Conservation (phyloP, 2,888 invertebrate genomes). For the Biston stratarius region DNA sequence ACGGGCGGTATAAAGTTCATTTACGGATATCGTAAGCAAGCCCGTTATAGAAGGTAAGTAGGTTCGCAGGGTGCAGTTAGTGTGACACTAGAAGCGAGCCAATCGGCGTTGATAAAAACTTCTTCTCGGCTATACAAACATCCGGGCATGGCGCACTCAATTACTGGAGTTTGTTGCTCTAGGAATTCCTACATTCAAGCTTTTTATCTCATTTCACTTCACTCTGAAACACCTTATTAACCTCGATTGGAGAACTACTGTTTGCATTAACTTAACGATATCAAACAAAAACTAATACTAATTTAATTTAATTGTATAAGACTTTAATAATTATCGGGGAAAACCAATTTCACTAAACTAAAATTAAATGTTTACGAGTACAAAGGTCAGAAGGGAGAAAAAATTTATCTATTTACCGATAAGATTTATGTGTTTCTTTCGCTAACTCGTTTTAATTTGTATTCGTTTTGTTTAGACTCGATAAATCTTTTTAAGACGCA, state of each 20-base stretch:
- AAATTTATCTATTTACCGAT: constrained; percentile 47
- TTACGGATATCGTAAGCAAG: constrained; percentile 44
- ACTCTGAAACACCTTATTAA: constrained; percentile 64
- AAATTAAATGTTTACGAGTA: constrained; percentile 47
- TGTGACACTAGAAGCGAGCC: constrained; percentile 67
- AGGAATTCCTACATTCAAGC: constrained; percentile 66
- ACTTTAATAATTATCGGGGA: constrained; percentile 45
- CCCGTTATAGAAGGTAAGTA: constrained; percentile 53
- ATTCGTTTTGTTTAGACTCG: constrained; percentile 46
- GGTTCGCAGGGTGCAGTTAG: constrained; percentile 61
- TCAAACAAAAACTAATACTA: no score
- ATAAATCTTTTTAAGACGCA: constrained; percentile 42
- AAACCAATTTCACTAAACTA: constrained; percentile 36
- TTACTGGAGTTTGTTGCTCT: constrained; percentile 76
- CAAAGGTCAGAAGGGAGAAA: constrained; percentile 43
- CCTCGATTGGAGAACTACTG: constrained; percentile 58
- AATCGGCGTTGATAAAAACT: constrained; percentile 79
- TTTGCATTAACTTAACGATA: constrained; percentile 54
- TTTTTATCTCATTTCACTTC: constrained; percentile 55
- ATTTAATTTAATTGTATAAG: constrained; percentile 35
- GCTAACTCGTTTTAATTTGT: constrained; percentile 48
- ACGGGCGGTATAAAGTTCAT: constrained; percentile 47
- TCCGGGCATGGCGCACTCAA: constrained; percentile 75
- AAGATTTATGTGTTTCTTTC: constrained; percentile 48
- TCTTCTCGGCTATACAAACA: constrained; percentile 73